phyloP scores from a whole-genome alignment of 2,113 vertebrate species.

The Calidris pygmaea region DNA sequence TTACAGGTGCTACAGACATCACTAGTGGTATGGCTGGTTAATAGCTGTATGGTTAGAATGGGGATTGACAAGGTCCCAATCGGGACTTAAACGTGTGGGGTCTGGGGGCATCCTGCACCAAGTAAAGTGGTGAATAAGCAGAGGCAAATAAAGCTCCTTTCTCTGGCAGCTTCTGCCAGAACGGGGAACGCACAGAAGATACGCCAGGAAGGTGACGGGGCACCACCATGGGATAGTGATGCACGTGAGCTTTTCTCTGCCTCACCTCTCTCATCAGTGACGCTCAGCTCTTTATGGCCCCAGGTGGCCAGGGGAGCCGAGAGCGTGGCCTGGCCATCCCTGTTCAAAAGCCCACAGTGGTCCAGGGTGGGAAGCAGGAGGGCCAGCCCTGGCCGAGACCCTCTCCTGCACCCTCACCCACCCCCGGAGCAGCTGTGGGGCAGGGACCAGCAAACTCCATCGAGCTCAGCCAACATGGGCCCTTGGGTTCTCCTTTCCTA shows the following conservation, averaged over 20 bases:
- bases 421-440: background rate
- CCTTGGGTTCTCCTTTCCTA: background rate
- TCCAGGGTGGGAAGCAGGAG: background rate
- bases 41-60: background rate
- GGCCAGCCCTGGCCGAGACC: background rate
- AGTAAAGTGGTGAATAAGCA: background rate
- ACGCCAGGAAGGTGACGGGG: background rate
- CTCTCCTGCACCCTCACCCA: background rate
- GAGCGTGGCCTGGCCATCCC: background rate
- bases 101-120: background rate
- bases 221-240: accelerated
- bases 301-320: background rate
- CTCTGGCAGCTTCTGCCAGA: background rate
- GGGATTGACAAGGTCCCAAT: background rate
- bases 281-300: background rate
- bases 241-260: background rate
- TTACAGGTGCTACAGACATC: background rate
- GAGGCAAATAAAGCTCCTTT: background rate
- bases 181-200: background rate
- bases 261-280: background rate
- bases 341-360: background rate
- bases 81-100: background rate
- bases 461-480: accelerated
- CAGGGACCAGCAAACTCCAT: background rate
- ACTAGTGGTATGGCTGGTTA: background rate